phyloP scores from a whole-genome alignment of 2,113 vertebrate genomes.

The Promerops cafer region DNA sequence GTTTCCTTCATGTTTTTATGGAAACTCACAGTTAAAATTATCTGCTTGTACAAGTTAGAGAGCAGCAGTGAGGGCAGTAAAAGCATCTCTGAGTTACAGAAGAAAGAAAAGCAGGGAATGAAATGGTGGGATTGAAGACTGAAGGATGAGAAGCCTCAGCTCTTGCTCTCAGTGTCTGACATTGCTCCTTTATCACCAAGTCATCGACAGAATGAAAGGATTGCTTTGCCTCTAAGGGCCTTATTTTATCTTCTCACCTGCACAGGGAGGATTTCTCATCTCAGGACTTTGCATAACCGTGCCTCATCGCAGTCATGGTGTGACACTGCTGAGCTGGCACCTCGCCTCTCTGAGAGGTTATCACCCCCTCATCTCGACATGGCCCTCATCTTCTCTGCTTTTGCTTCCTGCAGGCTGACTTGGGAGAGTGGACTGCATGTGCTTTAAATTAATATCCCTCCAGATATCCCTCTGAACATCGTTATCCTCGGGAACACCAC shows the following conservation, averaged over 20 bases:
- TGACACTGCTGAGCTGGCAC: background rate
- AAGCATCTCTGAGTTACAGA: background rate
- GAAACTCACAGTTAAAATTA: background rate
- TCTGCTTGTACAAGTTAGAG: background rate
- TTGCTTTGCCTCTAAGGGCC: conserved; percentile 22
- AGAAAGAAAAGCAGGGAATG: background rate
- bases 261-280: background rate
- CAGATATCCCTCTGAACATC: background rate
- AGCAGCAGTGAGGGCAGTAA: background rate
- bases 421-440: background rate
- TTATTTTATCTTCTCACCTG: conserved; percentile 32
- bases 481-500: background rate
- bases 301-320: background rate
- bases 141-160: background rate
- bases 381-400: background rate
- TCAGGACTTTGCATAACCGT: background rate
- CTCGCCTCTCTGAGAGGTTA: background rate
- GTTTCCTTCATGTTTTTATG: background rate
- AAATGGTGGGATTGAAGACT: background rate
- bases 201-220: background rate
- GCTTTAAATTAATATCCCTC: background rate
- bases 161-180: background rate
- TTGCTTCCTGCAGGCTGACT: background rate
- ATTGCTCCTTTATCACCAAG: background rate
- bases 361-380: background rate